Percentiles rank a stretch among this genome's conserved stretches.
Conservation (phyloP, 2,888 invertebrate genomes). For the Hypselothyrea guttata region DNA sequence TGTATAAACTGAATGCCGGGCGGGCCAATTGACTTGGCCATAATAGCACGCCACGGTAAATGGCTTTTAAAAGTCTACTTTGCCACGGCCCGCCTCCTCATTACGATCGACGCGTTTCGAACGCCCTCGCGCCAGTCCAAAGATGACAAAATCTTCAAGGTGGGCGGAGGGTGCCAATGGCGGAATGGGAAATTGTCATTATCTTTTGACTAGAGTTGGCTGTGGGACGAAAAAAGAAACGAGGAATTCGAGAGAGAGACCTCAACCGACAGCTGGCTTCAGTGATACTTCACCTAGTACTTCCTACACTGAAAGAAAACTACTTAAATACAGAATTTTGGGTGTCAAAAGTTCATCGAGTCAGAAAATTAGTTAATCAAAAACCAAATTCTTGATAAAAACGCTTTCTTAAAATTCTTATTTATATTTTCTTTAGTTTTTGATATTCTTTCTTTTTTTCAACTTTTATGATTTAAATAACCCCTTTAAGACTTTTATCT, state of each 20-base stretch:
- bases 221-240: constrained; percentile 23
- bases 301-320: no score
- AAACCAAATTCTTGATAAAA: no score
- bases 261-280: constrained; percentile 38
- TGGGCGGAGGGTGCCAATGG: constrained; percentile 7
- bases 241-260: constrained; percentile 20
- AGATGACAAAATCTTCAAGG: constrained; percentile 54
- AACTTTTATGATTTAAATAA: no score
- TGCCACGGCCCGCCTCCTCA: constrained; percentile 78
- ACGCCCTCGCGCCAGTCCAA: constrained; percentile 57
- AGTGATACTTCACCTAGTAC: constrained; percentile 34
- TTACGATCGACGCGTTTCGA: constrained; percentile 77
- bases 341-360: no score
- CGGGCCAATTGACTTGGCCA: constrained; percentile 72
- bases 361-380: no score
- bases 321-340: no score
- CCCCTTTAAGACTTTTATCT: no score
- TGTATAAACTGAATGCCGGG: constrained; percentile 36
- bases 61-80: constrained; percentile 78
- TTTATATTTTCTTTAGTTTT: no score
- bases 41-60: constrained; percentile 75
- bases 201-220: constrained; percentile 41
- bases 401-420: no score
- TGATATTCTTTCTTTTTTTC: no score
- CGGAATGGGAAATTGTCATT: constrained; percentile 66